Evolutionary conservation across 2,888 invertebrate genomes (phyloP).

Genomic region (Orthosia incerta): DNA sequence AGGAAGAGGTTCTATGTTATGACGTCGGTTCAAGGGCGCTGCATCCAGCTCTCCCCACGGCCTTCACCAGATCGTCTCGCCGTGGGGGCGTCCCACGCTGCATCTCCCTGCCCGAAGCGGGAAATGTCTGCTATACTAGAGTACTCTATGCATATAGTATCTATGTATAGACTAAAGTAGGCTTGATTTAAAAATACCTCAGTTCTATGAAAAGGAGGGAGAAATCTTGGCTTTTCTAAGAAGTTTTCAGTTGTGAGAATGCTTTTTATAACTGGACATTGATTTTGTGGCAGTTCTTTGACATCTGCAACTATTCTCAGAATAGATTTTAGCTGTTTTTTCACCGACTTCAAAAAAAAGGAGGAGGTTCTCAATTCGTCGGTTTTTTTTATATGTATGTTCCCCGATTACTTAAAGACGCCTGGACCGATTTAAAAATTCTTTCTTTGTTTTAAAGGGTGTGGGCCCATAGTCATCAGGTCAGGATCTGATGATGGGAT

Average conservation of each 20-base stretch:
- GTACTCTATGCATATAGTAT: background rate
- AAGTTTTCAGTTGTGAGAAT: background rate
- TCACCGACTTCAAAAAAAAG: too few relatives aligned
- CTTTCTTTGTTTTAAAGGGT: too few relatives aligned
- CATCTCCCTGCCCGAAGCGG: slow-evolving; percentile 44
- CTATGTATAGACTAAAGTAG: slow-evolving; percentile 19
- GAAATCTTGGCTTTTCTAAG: background rate
- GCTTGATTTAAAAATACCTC: slow-evolving; percentile 19
- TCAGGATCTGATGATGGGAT: too few relatives aligned
- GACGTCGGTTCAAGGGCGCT: slow-evolving; percentile 54
- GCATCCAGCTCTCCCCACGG: slow-evolving; percentile 50
- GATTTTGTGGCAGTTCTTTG: background rate
- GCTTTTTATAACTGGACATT: background rate
- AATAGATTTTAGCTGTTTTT: background rate
- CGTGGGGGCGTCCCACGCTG: slow-evolving; percentile 53
- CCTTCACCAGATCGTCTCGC: slow-evolving; percentile 52
- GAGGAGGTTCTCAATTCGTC: too few relatives aligned
- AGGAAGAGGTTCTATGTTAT: slow-evolving; percentile 54
- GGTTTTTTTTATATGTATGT: too few relatives aligned
- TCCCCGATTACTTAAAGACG: too few relatives aligned
- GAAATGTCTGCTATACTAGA: slow-evolving; percentile 10
- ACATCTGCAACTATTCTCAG: background rate
- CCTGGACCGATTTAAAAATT: too few relatives aligned
- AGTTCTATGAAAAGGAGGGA: background rate
- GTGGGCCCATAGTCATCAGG: too few relatives aligned